These are phyloP conservation scores for Meleagris gallopavo DNA, from an alignment of 2,113 vertebrate genomes.

Conservation along the genomic window DNA sequence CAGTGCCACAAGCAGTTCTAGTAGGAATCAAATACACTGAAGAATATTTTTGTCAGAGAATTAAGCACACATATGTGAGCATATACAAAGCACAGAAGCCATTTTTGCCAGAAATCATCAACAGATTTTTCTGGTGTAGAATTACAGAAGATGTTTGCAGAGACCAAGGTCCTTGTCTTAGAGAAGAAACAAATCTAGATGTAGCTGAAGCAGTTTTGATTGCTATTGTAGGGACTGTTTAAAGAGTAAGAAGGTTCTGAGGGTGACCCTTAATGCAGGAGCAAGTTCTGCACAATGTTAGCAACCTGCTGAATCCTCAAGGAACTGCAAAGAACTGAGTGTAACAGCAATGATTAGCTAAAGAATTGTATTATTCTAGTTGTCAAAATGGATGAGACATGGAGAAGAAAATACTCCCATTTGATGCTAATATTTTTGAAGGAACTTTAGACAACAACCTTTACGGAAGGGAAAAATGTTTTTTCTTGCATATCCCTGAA, in stretches of 20 bases:
- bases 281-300: background rate
- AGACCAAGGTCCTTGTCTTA: background rate
- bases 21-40: background rate
- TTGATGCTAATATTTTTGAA: background rate
- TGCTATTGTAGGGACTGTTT: background rate
- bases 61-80: background rate
- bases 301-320: background rate
- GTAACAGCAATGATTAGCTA: background rate
- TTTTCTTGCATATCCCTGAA: background rate
- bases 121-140: background rate
- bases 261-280: background rate
- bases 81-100: background rate
- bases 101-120: background rate
- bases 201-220: background rate
- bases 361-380: background rate
- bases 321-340: background rate
- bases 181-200: background rate
- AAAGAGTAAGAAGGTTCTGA: background rate
- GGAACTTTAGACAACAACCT: background rate
- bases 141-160: background rate
- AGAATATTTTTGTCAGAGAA: background rate
- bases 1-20: accelerated
- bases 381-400: background rate
- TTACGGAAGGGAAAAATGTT: background rate
- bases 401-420: background rate